These are phyloP conservation scores for Porphyrio hochstetteri DNA, from an alignment of 2,113 vertebrate genomes.

Conservation along the genomic window DNA sequence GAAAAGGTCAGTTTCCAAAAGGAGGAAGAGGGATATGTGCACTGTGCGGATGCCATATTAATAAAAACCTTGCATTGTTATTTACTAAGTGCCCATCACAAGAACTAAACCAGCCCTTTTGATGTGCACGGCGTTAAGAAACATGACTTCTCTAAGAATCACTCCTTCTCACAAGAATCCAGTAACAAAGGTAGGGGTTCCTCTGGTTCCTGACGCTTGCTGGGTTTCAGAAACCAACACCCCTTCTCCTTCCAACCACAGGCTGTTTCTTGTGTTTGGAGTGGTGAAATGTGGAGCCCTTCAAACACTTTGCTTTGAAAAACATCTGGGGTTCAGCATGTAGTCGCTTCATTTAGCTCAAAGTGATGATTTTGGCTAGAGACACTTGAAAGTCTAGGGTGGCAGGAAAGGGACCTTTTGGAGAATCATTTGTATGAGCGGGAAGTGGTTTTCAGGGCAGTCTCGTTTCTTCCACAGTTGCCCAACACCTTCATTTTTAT, in stretches of 20 bases:
- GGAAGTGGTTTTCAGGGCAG: neutral
- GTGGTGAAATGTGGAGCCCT: neutral
- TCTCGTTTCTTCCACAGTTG: neutral
- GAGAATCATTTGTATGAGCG: neutral
- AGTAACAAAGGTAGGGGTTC: neutral
- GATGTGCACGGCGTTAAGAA: neutral
- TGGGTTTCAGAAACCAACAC: neutral
- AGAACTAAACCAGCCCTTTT: neutral
- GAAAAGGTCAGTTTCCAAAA: neutral
- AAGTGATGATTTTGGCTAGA: neutral
- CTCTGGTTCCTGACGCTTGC: neutral
- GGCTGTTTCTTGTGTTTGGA: neutral
- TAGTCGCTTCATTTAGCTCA: neutral
- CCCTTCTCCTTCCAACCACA: accelerated
- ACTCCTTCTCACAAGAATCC: neutral
- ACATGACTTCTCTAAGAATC: neutral
- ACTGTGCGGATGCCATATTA: neutral
- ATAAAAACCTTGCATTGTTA: neutral
- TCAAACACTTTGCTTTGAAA: neutral
- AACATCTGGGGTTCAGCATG: neutral
- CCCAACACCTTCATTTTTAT: neutral
- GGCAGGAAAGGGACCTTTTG: neutral
- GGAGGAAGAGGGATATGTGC: neutral
- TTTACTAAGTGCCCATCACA: neutral
- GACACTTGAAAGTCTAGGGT: neutral